These are phyloP conservation scores for Sycophila sp. DNA, from an alignment of 1,140 invertebrate species.

Conservation along the genomic window DNA sequence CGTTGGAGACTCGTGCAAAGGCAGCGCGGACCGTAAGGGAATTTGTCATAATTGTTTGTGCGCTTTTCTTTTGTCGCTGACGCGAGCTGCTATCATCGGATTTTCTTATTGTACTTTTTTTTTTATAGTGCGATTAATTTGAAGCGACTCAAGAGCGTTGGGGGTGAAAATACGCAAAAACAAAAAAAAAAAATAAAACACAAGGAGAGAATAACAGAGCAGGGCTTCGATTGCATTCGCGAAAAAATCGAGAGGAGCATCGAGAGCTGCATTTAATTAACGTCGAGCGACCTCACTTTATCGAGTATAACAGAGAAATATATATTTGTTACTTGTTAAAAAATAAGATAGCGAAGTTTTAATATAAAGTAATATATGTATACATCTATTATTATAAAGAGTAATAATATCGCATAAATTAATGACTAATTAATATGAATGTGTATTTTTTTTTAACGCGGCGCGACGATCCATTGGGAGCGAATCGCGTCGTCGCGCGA, in stretches of 20 bases:
- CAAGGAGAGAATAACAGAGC: neutral
- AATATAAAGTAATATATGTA: conserved; percentile 29
- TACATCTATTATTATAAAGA: conserved; percentile 20
- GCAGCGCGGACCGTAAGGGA: too few species aligned
- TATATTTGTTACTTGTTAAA: conserved; percentile 39
- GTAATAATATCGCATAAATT: neutral
- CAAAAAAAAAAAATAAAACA: neutral
- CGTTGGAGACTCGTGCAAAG: too few species aligned
- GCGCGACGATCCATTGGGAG: too few species aligned
- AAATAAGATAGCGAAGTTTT: conserved; percentile 12
- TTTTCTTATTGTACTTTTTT: too few species aligned
- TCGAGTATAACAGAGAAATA: conserved; percentile 22
- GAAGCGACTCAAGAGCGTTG: too few species aligned
- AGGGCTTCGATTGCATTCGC: neutral
- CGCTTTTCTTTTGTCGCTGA: too few species aligned
- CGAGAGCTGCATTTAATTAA: conserved; percentile 43
- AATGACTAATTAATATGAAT: neutral
- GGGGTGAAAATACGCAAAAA: too few species aligned
- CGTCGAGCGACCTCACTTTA: conserved; percentile 25
- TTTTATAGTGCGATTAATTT: too few species aligned
- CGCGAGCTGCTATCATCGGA: too few species aligned
- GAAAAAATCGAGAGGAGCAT: conserved; percentile 17
- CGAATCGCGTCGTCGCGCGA: neutral
- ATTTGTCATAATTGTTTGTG: too few species aligned
- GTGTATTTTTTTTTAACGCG: neutral